Evolutionary conservation across 2,888 invertebrate genomes (phyloP), one percentile per base, ranked within the genome.

Genomic region (Agrochola lota): DNA sequence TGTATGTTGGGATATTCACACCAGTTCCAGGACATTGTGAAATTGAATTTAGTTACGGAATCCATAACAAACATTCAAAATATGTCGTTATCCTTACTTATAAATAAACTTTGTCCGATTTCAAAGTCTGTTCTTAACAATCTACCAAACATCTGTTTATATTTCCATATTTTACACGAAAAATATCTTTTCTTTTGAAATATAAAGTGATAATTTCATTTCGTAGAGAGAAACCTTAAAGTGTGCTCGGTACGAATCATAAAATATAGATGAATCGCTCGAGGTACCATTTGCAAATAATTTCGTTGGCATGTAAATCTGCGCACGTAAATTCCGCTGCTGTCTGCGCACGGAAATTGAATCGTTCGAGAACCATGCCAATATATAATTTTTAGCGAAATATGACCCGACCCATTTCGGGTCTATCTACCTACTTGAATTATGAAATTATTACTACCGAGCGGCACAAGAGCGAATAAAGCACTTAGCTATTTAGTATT

Each of bases 261-360:
- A 93, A 94, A 95, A 94, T 94, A 95, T 93, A 93, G 92, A 94
- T 92, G 91, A 93, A 94, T 93, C 91, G 92, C 92, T 91, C 91
- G 92, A 93, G 93, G 93, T 93, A 92, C 93, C 94, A 93, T 95
- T 95, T 95, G 94, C 93, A 94, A 96, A 95, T 95, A 95, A 95
- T 96, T 95, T 94, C 94, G 94, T 93, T 93, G 94, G 94, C 94
- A 95, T 95, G 95, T 95, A 96, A 95, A 96, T 96, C 95, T 94
- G 95, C 92, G 94, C 95, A 94, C 96, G 96, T 96, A 96, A 96
- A 96, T 96, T 95, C 93, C 92, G 91, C 90, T 92, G 93, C 95
- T 96, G 96, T 96, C 96, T 95, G 94, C 94, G 94, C 94, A 93
- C 94, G 96, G 96, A 96, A 96, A 96, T 96, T 96, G 96, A 96